Conservation (phyloP, 2,797 vertebrate species). For the Dendrocincla tyrannina region DNA sequence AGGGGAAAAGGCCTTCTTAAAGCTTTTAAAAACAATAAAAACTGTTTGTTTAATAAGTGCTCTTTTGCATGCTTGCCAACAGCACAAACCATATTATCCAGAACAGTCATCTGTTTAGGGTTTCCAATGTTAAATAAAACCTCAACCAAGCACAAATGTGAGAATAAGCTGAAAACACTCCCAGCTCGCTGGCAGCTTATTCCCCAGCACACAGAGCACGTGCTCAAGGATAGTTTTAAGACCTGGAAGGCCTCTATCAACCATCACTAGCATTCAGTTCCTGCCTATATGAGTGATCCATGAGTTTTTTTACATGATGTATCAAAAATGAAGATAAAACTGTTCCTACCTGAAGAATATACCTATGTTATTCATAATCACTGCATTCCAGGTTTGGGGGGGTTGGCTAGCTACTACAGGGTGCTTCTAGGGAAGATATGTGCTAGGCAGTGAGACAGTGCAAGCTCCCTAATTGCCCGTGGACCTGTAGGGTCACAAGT, state of each 20-base stretch:
- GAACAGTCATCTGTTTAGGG: conserved; percentile 42
- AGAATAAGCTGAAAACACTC: conserved; percentile 28
- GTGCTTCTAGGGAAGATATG: background rate
- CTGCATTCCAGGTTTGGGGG: background rate
- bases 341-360: background rate
- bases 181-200: background rate
- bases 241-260: background rate
- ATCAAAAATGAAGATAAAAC: background rate
- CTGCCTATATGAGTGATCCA: background rate
- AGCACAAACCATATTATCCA: conserved; percentile 36
- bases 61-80: conserved; percentile 51
- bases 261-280: background rate
- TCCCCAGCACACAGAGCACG: background rate
- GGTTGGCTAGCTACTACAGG: background rate
- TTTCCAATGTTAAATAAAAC: conserved; percentile 47
- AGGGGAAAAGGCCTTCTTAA: background rate
- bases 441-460: background rate
- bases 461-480: background rate
- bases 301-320: background rate
- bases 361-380: background rate
- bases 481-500: background rate
- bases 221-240: background rate
- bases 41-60: conserved; percentile 63
- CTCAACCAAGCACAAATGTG: conserved; percentile 34
- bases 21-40: conserved; percentile 62